Conservation (phyloP, 2,113 vertebrate species). For the Gallinago paraguaiae region DNA sequence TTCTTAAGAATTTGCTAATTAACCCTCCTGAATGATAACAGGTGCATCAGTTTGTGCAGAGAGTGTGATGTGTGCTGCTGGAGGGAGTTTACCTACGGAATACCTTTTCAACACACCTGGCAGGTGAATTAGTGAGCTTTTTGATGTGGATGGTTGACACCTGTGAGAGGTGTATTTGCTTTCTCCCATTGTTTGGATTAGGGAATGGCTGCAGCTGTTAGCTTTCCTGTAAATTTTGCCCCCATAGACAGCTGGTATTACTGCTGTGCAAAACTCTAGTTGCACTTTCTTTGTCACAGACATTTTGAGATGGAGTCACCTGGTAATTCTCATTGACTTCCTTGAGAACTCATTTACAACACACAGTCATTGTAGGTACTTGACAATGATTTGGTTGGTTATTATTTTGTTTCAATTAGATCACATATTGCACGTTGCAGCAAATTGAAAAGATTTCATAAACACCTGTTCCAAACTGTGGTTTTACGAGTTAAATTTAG, state of each 20-base stretch:
- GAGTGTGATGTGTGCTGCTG: neutral
- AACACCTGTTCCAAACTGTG: neutral
- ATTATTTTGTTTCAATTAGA: constrained; percentile 2
- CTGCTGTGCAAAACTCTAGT: neutral
- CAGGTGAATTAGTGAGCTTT: neutral
- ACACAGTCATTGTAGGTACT: neutral
- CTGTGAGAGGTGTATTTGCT: neutral
- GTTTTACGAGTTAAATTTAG: neutral
- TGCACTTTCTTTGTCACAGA: neutral
- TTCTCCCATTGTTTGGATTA: neutral
- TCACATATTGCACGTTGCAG: neutral
- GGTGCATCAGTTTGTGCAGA: neutral
- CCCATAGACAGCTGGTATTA: neutral
- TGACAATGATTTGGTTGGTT: neutral
- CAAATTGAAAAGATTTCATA: neutral
- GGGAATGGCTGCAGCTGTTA: neutral
- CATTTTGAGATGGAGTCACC: neutral
- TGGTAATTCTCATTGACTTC: neutral
- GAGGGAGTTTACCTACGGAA: neutral
- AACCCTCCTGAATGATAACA: neutral
- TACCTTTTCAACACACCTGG: neutral
- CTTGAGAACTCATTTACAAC: neutral
- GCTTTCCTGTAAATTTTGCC: neutral
- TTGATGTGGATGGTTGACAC: neutral
- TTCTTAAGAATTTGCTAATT: neutral